Evolutionary conservation across 2,888 invertebrate genomes (phyloP), one percentile per base, ranked within the genome.

Genomic region (Cyclophora albipunctata): DNA sequence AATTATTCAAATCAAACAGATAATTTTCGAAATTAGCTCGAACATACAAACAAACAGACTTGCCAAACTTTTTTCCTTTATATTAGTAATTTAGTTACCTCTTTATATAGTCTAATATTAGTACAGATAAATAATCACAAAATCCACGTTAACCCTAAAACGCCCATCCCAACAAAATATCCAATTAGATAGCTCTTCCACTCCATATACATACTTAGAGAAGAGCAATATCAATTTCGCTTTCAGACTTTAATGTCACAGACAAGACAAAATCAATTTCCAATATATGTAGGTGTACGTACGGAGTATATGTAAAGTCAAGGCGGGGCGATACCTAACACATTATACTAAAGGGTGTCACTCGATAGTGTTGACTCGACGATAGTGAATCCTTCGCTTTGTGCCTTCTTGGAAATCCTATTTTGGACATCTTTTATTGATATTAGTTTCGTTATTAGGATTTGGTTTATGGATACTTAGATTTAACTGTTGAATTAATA

Each of bases 351-450:
- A 51, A 57, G 58, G 55, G 58, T 57, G 62, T 61, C 59, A 64
- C 52, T 49, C 64, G 63, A 70, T 70, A 69, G 66, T 67, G 65
- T 66, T 64, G 61, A 59, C 59, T 61, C 45, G 7, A 49, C 52
- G 59, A 69, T 62, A 63, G 66, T 62, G 63, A 57, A 62, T 60
- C 63, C 66, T 61, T 55, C 56, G 58, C 61, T 68, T 64, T 65
- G 57, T 60, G 55, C 53, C 62, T 50, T 62, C 58, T 60, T 53
- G 46, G 54, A 57, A 60, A 61, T 55, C 60, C 54, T 63, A 64
- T 64, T 62, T 59, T 54, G 55, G 54, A 58, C 47, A 52, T 49
- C 57, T 58, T 62, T 57, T 58, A 57, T 59, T 59, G 59, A 51
- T 59, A 61, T 63, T 61, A 59, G 59, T 57, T 51, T 56, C 52